These are phyloP conservation scores for Halcyon malimbica DNA, from an alignment of 2,113 vertebrate species.

Conservation along the genomic window DNA sequence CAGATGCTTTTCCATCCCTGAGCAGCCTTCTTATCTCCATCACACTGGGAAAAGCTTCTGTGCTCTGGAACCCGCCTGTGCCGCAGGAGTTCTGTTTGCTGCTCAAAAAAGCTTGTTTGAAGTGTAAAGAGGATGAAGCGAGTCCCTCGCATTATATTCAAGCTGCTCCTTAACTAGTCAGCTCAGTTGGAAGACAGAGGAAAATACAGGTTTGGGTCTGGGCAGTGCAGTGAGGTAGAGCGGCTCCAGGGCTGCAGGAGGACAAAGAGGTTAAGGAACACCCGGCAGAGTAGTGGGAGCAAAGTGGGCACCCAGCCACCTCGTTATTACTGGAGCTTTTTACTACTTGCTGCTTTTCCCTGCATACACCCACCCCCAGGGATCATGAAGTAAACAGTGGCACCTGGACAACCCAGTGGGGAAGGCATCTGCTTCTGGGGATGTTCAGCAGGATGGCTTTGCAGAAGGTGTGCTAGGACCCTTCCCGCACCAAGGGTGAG, in stretches of 20 bases:
- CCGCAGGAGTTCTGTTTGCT: neutral
- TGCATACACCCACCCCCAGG: neutral
- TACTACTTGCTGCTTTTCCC: neutral
- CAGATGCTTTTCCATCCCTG: neutral
- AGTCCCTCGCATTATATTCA: neutral
- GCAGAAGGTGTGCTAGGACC: neutral
- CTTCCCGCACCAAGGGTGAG: neutral
- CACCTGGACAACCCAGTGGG: neutral
- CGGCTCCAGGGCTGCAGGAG: neutral
- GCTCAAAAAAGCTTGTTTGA: constrained; percentile 35
- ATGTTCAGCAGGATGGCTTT: neutral
- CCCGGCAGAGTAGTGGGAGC: neutral
- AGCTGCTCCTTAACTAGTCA: neutral
- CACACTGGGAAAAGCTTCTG: neutral
- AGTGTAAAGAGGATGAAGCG: neutral
- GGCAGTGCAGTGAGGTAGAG: neutral
- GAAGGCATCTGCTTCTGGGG: neutral
- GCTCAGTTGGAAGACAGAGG: neutral
- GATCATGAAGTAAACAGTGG: neutral
- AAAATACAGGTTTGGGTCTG: neutral
- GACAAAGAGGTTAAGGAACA: neutral
- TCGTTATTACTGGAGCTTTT: neutral
- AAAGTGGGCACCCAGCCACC: neutral
- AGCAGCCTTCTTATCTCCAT: neutral
- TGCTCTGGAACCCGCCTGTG: neutral